Evolutionary conservation across 2,797 vertebrate species (phyloP).

Genomic region (Hippocampus kuda): DNA sequence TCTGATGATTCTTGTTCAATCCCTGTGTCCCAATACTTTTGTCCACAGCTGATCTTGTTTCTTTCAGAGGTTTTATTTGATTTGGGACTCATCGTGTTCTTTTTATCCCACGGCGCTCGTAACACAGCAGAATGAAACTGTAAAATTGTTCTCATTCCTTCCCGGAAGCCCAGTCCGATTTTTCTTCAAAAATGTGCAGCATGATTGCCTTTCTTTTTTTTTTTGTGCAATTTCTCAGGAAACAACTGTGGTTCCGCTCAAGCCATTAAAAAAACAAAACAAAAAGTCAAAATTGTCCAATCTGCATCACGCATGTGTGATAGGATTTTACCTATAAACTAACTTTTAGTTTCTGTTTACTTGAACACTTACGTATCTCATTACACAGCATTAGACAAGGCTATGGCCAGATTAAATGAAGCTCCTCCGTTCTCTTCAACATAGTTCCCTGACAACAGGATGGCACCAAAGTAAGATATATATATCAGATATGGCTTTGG

Average conservation of each 20-base stretch:
- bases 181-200: not conserved
- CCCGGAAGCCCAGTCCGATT: not conserved
- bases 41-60: not conserved
- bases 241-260: not conserved
- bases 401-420: not conserved
- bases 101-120: not conserved
- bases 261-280: no score
- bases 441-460: no score
- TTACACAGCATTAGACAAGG: no score
- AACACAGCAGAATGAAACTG: not conserved
- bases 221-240: not conserved
- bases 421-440: constrained; percentile 5
- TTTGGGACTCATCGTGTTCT: not conserved
- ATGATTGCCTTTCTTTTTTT: not conserved
- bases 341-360: no score
- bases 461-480: not conserved
- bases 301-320: no score
- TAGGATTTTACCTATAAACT: no score
- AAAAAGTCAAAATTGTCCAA: no score
- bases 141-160: not conserved
- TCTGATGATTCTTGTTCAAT: not conserved
- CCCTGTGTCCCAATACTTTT: not conserved
- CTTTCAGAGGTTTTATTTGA: not conserved
- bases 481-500: no score
- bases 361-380: no score